phyloP scores from a whole-genome alignment of 1,140 invertebrate species.

The Pomacea maculata region DNA sequence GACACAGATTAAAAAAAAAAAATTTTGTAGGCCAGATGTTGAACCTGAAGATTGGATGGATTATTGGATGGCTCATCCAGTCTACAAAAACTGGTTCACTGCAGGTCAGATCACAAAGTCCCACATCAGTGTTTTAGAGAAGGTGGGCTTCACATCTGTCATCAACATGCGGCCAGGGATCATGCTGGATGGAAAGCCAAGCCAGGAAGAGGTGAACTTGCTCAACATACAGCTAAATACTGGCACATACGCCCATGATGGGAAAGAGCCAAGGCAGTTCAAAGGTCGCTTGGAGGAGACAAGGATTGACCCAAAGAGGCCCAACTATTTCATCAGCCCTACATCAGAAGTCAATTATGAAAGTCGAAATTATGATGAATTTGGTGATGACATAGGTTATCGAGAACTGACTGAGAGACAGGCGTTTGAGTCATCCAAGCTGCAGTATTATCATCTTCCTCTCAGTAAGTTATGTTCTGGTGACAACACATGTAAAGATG shows the following conservation, averaged over 20 bases:
- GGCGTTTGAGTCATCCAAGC: slow-evolving; percentile 30
- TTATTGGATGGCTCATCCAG: slow-evolving; percentile 53
- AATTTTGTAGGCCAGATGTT: slow-evolving; percentile 25
- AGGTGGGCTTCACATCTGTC: slow-evolving; percentile 43
- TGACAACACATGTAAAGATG: neutral
- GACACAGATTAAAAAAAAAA: neutral
- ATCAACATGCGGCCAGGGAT: slow-evolving; percentile 50
- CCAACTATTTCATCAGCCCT: slow-evolving; percentile 41
- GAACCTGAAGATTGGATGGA: slow-evolving; percentile 45
- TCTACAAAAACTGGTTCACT: slow-evolving; percentile 54
- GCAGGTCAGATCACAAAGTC: slow-evolving; percentile 49
- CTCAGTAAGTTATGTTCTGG: slow-evolving; percentile 37
- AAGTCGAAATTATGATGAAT: slow-evolving; percentile 47
- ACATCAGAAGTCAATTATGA: slow-evolving; percentile 51
- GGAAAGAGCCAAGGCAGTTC: slow-evolving; percentile 36
- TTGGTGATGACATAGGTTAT: slow-evolving; percentile 59
- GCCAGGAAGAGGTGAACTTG: slow-evolving; percentile 45
- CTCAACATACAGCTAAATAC: slow-evolving; percentile 48
- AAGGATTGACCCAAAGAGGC: slow-evolving; percentile 39
- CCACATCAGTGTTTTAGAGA: slow-evolving; percentile 40
- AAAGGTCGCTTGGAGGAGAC: slow-evolving; percentile 35
- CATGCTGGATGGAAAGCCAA: slow-evolving; percentile 35
- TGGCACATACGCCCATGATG: slow-evolving; percentile 42
- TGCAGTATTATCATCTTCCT: slow-evolving; percentile 52
- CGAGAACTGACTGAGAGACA: slow-evolving; percentile 45